These are phyloP conservation scores for Penaeus vannamei DNA, from an alignment of 1,140 invertebrate species.

Conservation along the genomic window DNA sequence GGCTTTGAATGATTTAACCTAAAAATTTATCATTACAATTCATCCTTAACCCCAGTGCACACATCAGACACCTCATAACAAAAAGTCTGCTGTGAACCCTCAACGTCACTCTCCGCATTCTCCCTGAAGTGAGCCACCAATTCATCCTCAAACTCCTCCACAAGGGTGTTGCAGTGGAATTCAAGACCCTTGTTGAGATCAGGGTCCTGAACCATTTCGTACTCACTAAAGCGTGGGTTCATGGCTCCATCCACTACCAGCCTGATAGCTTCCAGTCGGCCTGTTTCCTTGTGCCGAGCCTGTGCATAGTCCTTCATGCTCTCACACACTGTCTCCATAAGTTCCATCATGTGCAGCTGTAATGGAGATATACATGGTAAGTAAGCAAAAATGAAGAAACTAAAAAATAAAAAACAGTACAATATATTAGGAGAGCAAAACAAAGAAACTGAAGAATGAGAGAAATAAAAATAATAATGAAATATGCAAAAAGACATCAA, in stretches of 20 bases:
- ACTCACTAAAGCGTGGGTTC: constrained; percentile 69
- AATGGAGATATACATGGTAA: constrained; percentile 68
- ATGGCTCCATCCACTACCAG: constrained; percentile 70
- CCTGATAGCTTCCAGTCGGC: constrained; percentile 70
- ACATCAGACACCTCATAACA: constrained; percentile 51
- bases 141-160: constrained; percentile 67
- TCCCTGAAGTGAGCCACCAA: constrained; percentile 51
- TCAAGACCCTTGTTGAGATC: constrained; percentile 70
- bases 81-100: constrained; percentile 48
- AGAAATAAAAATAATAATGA: no score
- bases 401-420: constrained; percentile 71
- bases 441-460: no score
- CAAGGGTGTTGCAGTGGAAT: constrained; percentile 68
- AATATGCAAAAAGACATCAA: background rate
- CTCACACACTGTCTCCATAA: constrained; percentile 73
- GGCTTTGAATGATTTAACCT: no score
- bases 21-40: constrained; percentile 45
- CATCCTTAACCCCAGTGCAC: constrained; percentile 63
- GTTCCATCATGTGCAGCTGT: constrained; percentile 73
- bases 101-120: constrained; percentile 41
- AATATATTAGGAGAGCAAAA: background rate
- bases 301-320: constrained; percentile 72
- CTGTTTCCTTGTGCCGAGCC: constrained; percentile 71
- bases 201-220: constrained; percentile 70
- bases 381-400: background rate